Percentiles rank a stretch among this genome's conserved stretches.
phyloP scores from a whole-genome alignment of 2,888 invertebrate genomes.

The Conomelus anceps region DNA sequence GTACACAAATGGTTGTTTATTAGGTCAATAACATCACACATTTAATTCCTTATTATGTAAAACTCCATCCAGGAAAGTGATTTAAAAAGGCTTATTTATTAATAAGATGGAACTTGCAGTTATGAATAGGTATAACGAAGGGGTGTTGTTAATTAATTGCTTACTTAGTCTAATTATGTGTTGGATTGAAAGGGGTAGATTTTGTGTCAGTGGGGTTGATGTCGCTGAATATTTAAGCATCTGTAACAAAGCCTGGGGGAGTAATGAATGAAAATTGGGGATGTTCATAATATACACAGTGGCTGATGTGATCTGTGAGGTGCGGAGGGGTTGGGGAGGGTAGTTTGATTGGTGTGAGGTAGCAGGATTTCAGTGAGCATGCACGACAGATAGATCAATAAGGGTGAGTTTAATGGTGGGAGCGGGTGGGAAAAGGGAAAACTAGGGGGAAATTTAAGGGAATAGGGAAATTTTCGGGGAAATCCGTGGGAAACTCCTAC shows the following conservation, averaged over 20 bases:
- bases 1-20: no score
- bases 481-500: no score
- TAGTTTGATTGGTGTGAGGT: neutral
- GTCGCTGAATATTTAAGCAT: neutral
- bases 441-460: neutral
- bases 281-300: neutral
- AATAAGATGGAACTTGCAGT: neutral
- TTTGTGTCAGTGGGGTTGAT: neutral
- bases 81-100: no score
- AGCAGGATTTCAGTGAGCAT: neutral
- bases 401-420: neutral
- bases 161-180: neutral
- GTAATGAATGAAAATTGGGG: neutral
- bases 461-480: neutral
- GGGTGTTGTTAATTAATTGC: neutral
- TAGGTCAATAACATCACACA: no score
- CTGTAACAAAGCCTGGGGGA: neutral
- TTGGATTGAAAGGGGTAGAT: neutral
- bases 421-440: neutral
- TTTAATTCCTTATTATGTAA: no score
- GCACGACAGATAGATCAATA: neutral
- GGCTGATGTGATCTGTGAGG: no score
- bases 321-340: neutral
- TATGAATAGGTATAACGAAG: neutral
- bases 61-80: no score